Evolutionary conservation across 2,113 vertebrate genomes (phyloP), one percentile per base, ranked within the genome.

Genomic region (Motacilla tschutschensis): DNA sequence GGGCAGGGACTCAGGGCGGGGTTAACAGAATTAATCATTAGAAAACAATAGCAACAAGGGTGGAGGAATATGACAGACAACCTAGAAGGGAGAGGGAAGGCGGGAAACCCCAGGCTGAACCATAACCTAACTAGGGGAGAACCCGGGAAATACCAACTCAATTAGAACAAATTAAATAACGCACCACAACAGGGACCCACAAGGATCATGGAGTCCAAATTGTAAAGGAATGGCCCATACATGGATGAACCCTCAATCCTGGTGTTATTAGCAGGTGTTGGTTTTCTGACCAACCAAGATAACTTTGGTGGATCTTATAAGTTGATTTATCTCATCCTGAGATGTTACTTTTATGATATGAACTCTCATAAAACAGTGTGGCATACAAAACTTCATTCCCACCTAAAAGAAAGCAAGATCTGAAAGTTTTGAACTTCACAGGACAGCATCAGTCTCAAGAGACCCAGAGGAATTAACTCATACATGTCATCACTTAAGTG

Each of bases 201-300:
- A 57, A 31, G 20, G 14, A 50, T 48, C 16, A 72, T 10, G 0
- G 0, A 36, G 35, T 31, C 31, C 36, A 57, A 43, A 41, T 17
- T 0, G 0, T 35, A 57, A 31, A 31, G 57, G 20, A 31, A 50
- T 43, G 26, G 20, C 14, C 43, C 21, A 26, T 31, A 26, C 4
- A 48, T 20, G 31, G 5, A 31, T 11, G 31, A 65, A 31, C 20
- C 15, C 16, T 48, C 36, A 41, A 0, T 35, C 10, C 14, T 26
- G 25, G 20, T 55, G 43, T 11, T 29, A 55, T 18, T 25, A 64
- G 16, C 29, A 41, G n/a, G 8, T 72, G n/a, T 18, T 57, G 41
- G 7, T 64, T 20, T 17, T 36, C 50, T 41, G 26, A 57, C 10
- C 20, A 62, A 12, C 14, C 0, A 0, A 82, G 17, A 8, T 48